A percentile compares a stretch with the other conserved stretches of the same genome.
These are phyloP conservation scores for Intellagama lesueurii DNA, from an alignment of 2,797 vertebrate species.

Conservation along the genomic window DNA sequence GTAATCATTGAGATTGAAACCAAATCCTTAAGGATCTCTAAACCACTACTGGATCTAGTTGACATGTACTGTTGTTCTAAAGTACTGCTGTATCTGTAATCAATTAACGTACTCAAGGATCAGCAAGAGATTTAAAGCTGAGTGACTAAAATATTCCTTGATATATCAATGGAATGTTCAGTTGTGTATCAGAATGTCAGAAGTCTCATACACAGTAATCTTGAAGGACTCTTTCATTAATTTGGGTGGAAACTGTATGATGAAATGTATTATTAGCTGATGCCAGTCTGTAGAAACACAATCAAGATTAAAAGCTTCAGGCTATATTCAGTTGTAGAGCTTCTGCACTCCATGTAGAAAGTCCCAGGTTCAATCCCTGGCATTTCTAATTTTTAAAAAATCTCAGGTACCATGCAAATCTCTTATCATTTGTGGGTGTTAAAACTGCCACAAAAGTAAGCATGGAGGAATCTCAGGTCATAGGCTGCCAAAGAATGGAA, in stretches of 20 bases:
- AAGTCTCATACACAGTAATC: not conserved
- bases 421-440: not conserved
- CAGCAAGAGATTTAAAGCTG: not conserved
- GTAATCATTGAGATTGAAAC: not conserved
- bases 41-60: not conserved
- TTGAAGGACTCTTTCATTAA: not conserved
- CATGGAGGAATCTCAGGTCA: not conserved
- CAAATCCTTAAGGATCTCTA: not conserved
- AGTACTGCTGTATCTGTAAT: not conserved
- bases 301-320: not conserved
- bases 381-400: not conserved
- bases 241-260: not conserved
- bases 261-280: not conserved
- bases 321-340: not conserved
- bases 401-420: not conserved
- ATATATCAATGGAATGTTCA: not conserved
- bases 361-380: not conserved
- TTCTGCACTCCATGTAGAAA: not conserved
- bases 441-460: not conserved
- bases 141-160: not conserved
- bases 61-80: not conserved
- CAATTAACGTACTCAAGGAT: not conserved
- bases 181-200: not conserved
- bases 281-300: not conserved
- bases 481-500: not conserved